Percentiles rank a stretch among this genome's conserved stretches.
Conservation (phyloP, 2,113 vertebrate genomes). For the Furnarius figulus region DNA sequence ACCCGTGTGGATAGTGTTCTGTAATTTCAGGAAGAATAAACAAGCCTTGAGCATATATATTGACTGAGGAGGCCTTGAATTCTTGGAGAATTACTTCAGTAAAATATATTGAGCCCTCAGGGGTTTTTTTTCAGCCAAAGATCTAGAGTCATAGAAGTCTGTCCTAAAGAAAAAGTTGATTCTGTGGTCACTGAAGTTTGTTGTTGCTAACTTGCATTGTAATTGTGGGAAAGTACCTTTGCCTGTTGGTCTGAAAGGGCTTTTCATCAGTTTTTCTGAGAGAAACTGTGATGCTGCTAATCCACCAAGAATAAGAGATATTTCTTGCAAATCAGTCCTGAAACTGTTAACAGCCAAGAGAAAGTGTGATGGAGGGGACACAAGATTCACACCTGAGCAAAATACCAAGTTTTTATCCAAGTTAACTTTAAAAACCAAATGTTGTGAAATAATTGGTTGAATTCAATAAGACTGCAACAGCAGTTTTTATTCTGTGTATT, state of each 20-base stretch:
- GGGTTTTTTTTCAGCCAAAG: not conserved
- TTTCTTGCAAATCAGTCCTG: not conserved
- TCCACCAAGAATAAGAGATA: not conserved
- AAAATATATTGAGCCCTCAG: not conserved
- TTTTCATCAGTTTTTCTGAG: not conserved
- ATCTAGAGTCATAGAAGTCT: not conserved
- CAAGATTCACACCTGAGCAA: not conserved
- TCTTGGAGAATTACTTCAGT: not conserved
- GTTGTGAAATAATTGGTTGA: not conserved
- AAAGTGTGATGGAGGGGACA: not conserved
- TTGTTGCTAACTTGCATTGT: not conserved
- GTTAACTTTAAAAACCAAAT: not conserved
- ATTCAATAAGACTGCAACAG: not conserved
- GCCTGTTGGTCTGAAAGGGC: not conserved
- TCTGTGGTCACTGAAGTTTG: not conserved
- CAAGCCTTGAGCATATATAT: not conserved
- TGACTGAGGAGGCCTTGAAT: not conserved
- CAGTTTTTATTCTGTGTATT: not conserved
- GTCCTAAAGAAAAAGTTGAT: not conserved
- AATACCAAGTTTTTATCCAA: not conserved
- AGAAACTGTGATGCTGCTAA: not conserved
- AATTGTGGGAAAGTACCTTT: slow-evolving; percentile 38
- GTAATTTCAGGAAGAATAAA: not conserved
- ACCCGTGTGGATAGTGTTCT: not conserved
- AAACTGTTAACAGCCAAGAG: not conserved